A percentile compares a stretch with the other conserved stretches of the same genome.
These are phyloP conservation scores for Carterocephalus palaemon DNA, from an alignment of 2,888 invertebrate species.

Conservation along the genomic window DNA sequence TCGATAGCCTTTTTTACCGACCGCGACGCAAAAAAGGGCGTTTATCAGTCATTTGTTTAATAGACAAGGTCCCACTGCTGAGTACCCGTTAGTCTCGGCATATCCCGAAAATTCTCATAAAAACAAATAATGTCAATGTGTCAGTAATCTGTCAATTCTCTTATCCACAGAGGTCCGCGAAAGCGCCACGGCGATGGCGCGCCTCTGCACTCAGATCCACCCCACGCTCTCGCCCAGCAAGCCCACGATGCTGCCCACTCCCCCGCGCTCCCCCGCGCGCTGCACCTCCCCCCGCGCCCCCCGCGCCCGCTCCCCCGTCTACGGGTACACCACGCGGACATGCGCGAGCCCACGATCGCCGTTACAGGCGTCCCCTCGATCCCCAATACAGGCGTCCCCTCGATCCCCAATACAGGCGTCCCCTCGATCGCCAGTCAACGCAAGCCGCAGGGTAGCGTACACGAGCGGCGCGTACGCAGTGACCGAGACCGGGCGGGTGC, in stretches of 20 bases:
- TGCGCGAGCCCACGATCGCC: constrained; percentile 22
- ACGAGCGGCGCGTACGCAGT: constrained; percentile 1
- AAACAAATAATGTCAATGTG: too few relatives aligned
- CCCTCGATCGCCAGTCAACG: background rate
- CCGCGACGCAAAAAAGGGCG: too few relatives aligned
- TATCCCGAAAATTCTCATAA: too few relatives aligned
- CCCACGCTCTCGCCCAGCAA: constrained; percentile 38
- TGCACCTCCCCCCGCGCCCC: constrained; percentile 3
- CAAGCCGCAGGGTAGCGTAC: background rate
- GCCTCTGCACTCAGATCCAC: constrained; percentile 52
- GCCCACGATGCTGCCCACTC: constrained; percentile 31
- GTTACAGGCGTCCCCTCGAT: constrained; percentile 22
- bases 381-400: background rate
- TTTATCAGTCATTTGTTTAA: too few relatives aligned
- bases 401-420: background rate
- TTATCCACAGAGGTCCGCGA: constrained; percentile 56
- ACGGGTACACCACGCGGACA: constrained; percentile 23
- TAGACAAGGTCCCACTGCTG: too few relatives aligned
- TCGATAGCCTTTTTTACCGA: too few relatives aligned
- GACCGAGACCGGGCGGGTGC: background rate
- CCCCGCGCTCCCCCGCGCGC: constrained; percentile 20
- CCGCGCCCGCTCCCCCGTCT: constrained; percentile 31
- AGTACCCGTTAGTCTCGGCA: too few relatives aligned
- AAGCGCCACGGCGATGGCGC: constrained; percentile 63
- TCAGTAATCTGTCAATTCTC: background rate